A percentile compares a stretch with the other conserved stretches of the same genome.
These are phyloP conservation scores for Phasia obesa DNA, from an alignment of 2,888 invertebrate species.

Conservation along the genomic window DNA sequence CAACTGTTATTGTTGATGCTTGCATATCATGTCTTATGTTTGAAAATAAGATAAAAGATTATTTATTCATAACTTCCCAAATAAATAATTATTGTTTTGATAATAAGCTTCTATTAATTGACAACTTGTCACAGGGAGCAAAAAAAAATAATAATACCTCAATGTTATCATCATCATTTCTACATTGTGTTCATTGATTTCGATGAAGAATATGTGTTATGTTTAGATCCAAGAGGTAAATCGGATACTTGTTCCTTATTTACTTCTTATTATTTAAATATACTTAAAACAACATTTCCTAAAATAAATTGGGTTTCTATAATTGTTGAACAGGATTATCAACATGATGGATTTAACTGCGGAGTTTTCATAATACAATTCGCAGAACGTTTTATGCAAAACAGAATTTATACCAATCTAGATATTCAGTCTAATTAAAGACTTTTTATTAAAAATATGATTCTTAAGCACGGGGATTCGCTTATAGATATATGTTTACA, in stretches of 20 bases:
- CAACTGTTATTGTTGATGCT: neutral
- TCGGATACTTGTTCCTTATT: neutral
- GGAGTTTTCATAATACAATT: neutral
- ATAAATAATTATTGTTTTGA: constrained; percentile 6
- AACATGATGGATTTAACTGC: neutral
- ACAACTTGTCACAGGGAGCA: neutral
- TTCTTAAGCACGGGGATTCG: neutral
- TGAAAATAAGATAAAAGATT: neutral
- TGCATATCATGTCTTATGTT: neutral
- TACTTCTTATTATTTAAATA: neutral
- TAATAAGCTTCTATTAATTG: neutral
- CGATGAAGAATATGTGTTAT: neutral
- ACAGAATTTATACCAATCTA: neutral
- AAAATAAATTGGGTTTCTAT: neutral
- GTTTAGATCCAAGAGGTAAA: neutral
- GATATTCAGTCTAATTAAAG: neutral
- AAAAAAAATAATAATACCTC: constrained; percentile 6
- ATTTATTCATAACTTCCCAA: neutral
- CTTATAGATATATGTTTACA: neutral
- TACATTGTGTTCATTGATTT: neutral
- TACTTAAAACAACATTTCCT: neutral
- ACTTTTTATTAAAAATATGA: neutral
- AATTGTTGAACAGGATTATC: neutral
- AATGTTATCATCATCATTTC: neutral
- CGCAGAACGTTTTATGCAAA: neutral